Percentiles rank a stretch among this genome's conserved stretches.
These are phyloP conservation scores for Rhagoletis pomonella DNA, from an alignment of 1,140 invertebrate genomes.

Conservation along the genomic window DNA sequence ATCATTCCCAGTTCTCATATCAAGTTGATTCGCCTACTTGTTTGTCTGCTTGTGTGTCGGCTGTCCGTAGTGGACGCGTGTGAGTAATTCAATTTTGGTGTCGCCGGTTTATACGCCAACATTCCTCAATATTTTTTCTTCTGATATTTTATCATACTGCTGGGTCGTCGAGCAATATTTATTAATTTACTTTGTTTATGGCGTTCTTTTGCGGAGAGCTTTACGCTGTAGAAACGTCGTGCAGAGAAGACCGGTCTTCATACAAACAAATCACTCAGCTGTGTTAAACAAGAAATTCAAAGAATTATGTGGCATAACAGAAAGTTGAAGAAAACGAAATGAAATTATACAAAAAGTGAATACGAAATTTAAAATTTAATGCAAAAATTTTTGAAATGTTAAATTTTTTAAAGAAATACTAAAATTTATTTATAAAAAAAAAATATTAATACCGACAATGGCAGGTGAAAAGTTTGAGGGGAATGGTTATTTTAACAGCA, in stretches of 20 bases:
- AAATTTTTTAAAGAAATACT: too few relatives aligned
- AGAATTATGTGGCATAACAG: background rate
- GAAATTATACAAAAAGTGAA: background rate
- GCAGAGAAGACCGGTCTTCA: background rate
- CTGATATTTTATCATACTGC: background rate
- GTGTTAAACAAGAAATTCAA: background rate
- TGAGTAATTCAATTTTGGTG: slow-evolving; percentile 42
- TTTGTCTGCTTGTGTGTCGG: background rate
- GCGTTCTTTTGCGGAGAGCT: background rate
- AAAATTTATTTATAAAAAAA: too few relatives aligned
- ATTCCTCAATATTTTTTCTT: slow-evolving; percentile 35
- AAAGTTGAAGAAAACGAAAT: background rate
- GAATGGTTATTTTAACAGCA: too few relatives aligned
- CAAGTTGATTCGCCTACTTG: background rate
- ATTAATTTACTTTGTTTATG: slow-evolving; percentile 31
- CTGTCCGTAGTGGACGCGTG: background rate
- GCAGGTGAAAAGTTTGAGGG: too few relatives aligned
- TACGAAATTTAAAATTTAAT: too few relatives aligned
- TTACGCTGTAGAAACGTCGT: too few relatives aligned
- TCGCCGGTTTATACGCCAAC: slow-evolving; percentile 27
- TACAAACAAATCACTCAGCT: background rate
- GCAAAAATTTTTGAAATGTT: too few relatives aligned
- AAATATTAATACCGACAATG: too few relatives aligned
- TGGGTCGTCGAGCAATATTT: background rate
- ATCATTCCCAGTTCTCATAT: background rate